Conservation (phyloP, 2,797 vertebrate genomes). For the Molossus molossus region DNA sequence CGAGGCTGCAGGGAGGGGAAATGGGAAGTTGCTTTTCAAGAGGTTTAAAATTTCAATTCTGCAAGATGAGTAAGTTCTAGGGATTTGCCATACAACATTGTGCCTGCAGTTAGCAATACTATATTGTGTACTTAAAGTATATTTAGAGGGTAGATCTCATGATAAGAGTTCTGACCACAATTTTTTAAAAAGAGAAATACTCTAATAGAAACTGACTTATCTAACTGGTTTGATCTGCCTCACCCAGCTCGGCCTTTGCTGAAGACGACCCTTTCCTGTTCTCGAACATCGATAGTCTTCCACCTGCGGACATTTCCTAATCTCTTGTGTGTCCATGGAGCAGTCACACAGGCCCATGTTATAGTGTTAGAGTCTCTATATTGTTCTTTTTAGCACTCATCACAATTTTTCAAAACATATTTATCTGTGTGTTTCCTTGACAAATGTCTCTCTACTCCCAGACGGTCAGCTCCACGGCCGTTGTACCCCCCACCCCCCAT, state of each 20-base stretch:
- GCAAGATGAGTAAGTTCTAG: background rate
- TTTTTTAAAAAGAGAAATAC: background rate
- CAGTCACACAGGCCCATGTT: background rate
- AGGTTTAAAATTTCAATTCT: background rate
- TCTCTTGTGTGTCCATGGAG: background rate
- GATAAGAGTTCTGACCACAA: background rate
- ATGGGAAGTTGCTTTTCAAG: background rate
- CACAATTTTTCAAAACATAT: background rate
- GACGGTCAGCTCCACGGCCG: background rate
- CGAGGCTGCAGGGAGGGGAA: accelerated
- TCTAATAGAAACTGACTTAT: background rate
- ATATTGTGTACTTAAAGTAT: background rate
- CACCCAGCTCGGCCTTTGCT: background rate
- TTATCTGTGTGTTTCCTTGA: slow-evolving; percentile 12
- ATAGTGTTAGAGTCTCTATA: background rate
- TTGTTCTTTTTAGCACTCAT: background rate
- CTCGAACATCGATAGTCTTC: background rate
- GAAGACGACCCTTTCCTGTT: background rate
- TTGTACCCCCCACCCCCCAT: background rate
- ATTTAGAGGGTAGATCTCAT: background rate
- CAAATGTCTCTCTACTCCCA: background rate
- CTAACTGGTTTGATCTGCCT: background rate
- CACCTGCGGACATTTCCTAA: background rate
- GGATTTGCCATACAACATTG: background rate
- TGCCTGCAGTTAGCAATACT: background rate